Percentiles rank a stretch among this genome's conserved stretches.
Conservation (phyloP, 2,797 vertebrate species). For the Triplophysa bombifrons region DNA sequence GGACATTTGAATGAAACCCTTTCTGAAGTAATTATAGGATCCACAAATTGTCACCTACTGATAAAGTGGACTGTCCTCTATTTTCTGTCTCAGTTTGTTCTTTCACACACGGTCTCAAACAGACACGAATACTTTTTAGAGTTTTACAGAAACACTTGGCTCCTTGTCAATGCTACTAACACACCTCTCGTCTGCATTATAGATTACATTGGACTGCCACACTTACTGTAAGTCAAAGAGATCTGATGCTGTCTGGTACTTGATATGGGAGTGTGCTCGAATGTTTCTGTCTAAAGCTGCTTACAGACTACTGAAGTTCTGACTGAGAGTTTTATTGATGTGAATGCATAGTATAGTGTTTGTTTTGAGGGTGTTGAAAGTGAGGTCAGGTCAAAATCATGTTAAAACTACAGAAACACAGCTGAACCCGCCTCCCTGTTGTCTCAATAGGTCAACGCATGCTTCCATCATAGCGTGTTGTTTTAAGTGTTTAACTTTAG, state of each 20-base stretch:
- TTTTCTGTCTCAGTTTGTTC: constrained; percentile 4
- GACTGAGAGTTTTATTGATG: too few relatives aligned
- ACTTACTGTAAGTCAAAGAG: not conserved
- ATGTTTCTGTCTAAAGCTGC: not conserved
- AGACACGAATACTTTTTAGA: constrained; percentile 23
- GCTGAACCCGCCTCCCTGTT: not conserved
- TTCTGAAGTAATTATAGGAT: constrained; percentile 44
- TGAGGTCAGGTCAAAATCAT: not conserved
- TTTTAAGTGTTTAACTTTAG: not conserved
- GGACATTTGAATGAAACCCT: constrained; percentile 46
- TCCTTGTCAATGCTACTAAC: constrained; percentile 3
- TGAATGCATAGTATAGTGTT: not conserved
- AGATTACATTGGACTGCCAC: constrained; percentile 4
- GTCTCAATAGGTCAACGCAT: not conserved
- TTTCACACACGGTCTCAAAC: constrained; percentile 32
- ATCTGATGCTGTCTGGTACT: constrained; percentile 5
- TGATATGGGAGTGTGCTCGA: constrained; percentile 40
- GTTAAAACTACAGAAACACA: not conserved
- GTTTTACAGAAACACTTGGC: constrained; percentile 39
- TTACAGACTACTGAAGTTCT: not conserved
- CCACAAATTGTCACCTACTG: constrained; percentile 25
- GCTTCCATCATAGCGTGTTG: not conserved
- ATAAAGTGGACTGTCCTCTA: constrained; percentile 7
- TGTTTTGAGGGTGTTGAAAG: not conserved
- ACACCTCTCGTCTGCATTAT: not conserved